A percentile compares a stretch with the other conserved stretches of the same genome.
phyloP scores from a whole-genome alignment of 2,113 vertebrate genomes.

The Acanthochromis polyacanthus region DNA sequence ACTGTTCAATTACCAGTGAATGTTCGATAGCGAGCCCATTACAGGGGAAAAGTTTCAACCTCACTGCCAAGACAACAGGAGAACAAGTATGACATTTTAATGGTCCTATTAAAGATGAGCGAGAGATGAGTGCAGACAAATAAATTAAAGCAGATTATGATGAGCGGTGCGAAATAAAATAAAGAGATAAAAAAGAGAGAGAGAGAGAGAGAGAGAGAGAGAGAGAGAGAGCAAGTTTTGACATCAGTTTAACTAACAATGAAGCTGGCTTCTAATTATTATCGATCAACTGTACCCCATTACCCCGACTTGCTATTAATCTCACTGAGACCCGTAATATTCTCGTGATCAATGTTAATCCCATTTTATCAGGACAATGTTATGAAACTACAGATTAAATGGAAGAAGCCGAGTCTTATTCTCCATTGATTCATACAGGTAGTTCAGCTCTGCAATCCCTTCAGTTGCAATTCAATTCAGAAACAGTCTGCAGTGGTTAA shows the following conservation, averaged over 20 bases:
- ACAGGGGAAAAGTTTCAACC: slow-evolving; percentile 60
- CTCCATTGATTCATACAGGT: slow-evolving; percentile 42
- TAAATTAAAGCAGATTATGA: slow-evolving; percentile 50
- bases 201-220: background rate
- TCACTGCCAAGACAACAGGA: slow-evolving; percentile 60
- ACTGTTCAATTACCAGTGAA: slow-evolving; percentile 78
- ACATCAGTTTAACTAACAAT: slow-evolving; percentile 39
- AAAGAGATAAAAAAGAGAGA: background rate
- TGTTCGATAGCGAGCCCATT: slow-evolving; percentile 75
- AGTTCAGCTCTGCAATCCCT: slow-evolving; percentile 31
- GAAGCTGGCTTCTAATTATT: slow-evolving; percentile 45
- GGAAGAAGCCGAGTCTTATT: slow-evolving; percentile 19
- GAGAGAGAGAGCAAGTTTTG: slow-evolving; percentile 6
- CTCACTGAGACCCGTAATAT: slow-evolving; percentile 38
- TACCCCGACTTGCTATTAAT: slow-evolving; percentile 43
- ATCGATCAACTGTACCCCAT: slow-evolving; percentile 52
- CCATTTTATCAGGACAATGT: slow-evolving; percentile 6
- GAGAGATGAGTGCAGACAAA: slow-evolving; percentile 54
- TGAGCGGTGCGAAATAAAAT: slow-evolving; percentile 22
- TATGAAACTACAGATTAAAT: slow-evolving; percentile 39
- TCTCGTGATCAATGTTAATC: slow-evolving; percentile 30
- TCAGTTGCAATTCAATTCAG: slow-evolving; percentile 40
- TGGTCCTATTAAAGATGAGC: slow-evolving; percentile 65
- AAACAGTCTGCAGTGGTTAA: slow-evolving; percentile 38
- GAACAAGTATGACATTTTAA: slow-evolving; percentile 71